Conservation (phyloP, 2,888 invertebrate genomes). For the Nysson spinosus region DNA sequence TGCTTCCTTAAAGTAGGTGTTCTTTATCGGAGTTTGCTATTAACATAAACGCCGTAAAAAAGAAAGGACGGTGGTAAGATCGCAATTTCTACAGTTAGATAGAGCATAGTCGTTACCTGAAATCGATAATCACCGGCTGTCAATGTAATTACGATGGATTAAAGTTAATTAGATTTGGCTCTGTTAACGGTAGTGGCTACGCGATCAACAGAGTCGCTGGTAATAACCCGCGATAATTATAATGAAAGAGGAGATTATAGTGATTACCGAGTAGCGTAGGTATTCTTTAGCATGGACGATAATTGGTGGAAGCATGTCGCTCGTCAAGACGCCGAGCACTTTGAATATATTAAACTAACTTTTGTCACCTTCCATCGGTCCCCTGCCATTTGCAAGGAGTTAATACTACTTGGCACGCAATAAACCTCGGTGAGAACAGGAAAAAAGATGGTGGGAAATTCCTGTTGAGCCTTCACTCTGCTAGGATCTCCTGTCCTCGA, state of each 20-base stretch:
- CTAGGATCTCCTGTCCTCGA: background rate
- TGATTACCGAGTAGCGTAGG: conserved; percentile 58
- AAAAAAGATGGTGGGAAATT: background rate
- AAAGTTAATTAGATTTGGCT: conserved; percentile 70
- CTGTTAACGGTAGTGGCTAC: conserved; percentile 34
- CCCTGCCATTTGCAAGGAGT: conserved; percentile 4
- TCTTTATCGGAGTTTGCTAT: conserved; percentile 12
- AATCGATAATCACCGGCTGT: conserved; percentile 62
- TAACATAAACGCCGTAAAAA: conserved; percentile 20
- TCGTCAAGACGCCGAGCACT: conserved; percentile 21
- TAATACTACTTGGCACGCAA: conserved; percentile 1
- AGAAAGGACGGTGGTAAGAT: conserved; percentile 17
- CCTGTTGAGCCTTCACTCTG: too few species aligned
- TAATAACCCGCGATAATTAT: conserved; percentile 68
- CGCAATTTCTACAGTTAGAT: background rate
- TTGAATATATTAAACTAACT: conserved; percentile 64
- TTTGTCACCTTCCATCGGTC: conserved; percentile 53
- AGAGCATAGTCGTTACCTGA: background rate
- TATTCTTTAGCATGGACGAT: conserved; percentile 42
- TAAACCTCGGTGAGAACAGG: conserved; percentile 1
- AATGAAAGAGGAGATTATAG: conserved; percentile 69
- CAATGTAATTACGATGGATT: conserved; percentile 63
- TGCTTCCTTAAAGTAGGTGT: too few species aligned
- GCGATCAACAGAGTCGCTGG: conserved; percentile 34
- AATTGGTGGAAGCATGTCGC: conserved; percentile 43